Conservation (phyloP, 1,140 invertebrate species). For the Drosophila burlai region DNA sequence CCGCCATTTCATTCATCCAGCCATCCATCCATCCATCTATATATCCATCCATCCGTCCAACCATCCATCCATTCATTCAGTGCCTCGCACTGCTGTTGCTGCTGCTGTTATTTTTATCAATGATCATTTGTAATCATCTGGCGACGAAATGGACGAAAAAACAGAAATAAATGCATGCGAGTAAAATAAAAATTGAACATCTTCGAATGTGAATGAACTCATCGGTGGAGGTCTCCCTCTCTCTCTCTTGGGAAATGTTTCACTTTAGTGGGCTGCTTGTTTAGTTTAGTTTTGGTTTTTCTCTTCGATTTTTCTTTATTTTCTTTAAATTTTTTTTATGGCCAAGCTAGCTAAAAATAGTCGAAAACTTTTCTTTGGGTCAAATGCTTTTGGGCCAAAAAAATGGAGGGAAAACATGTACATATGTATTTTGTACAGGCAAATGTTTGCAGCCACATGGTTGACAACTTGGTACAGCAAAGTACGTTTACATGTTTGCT, state of each 20-base stretch:
- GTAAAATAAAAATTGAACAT: conserved; percentile 59
- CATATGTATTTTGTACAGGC: not conserved
- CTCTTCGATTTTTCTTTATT: conserved; percentile 25
- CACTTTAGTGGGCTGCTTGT: conserved; percentile 38
- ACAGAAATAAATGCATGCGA: conserved; percentile 15
- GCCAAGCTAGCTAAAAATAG: conserved; percentile 47
- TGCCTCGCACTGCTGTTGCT: conserved; percentile 15
- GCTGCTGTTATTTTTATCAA: conserved; percentile 66
- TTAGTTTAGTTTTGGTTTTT: conserved; percentile 43
- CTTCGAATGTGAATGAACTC: conserved; percentile 68
- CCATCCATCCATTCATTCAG: conserved; percentile 55
- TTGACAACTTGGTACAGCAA: conserved; percentile 19
- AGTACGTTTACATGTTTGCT: conserved; percentile 17
- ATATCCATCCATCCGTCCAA: conserved; percentile 22
- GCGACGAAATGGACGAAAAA: conserved; percentile 34
- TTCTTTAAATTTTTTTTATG: conserved; percentile 31
- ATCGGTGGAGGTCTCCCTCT: conserved; percentile 23
- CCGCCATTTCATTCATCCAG: conserved; percentile 23
- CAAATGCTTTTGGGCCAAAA: conserved; percentile 41
- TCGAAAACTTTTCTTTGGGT: conserved; percentile 54
- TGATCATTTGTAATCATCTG: conserved; percentile 68
- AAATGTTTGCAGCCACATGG: conserved; percentile 33
- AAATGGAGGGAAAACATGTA: conserved; percentile 2
- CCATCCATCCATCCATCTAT: not conserved
- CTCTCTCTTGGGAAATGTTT: conserved; percentile 34